phyloP scores from a whole-genome alignment of 2,113 vertebrate genomes.

The Lepidothrix coronata region DNA sequence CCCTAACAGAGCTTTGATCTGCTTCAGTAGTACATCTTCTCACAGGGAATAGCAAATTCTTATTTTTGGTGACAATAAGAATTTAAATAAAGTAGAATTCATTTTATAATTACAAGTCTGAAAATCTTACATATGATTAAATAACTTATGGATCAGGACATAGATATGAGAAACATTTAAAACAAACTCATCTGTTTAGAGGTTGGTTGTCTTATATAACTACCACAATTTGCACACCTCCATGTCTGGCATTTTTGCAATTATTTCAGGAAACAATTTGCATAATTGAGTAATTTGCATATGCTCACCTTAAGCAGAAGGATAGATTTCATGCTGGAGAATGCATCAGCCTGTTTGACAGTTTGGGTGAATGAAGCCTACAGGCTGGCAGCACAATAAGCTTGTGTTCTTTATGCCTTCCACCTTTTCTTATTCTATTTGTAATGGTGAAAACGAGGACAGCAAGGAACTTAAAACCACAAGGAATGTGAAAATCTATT shows the following conservation, averaged over 20 bases:
- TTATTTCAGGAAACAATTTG: neutral
- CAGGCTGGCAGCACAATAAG: neutral
- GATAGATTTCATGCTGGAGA: neutral
- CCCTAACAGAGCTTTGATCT: neutral
- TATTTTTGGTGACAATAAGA: neutral
- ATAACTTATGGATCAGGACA: neutral
- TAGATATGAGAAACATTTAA: neutral
- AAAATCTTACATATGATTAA: neutral
- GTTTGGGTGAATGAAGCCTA: neutral
- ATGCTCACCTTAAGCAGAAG: neutral
- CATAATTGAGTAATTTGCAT: slow-evolving; percentile 12
- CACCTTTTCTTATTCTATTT: neutral
- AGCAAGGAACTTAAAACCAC: neutral
- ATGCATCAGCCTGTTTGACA: neutral
- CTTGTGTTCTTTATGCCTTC: neutral
- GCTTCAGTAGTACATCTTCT: neutral
- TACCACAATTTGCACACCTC: neutral
- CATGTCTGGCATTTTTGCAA: slow-evolving; percentile 22
- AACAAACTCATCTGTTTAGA: neutral
- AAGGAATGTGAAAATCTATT: neutral
- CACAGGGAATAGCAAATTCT: neutral
- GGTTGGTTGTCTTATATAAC: neutral
- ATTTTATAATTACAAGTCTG: neutral
- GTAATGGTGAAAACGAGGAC: neutral
- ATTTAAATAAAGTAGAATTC: neutral